Conservation (phyloP, 2,113 vertebrate species). For the Vulpes lagopus region DNA sequence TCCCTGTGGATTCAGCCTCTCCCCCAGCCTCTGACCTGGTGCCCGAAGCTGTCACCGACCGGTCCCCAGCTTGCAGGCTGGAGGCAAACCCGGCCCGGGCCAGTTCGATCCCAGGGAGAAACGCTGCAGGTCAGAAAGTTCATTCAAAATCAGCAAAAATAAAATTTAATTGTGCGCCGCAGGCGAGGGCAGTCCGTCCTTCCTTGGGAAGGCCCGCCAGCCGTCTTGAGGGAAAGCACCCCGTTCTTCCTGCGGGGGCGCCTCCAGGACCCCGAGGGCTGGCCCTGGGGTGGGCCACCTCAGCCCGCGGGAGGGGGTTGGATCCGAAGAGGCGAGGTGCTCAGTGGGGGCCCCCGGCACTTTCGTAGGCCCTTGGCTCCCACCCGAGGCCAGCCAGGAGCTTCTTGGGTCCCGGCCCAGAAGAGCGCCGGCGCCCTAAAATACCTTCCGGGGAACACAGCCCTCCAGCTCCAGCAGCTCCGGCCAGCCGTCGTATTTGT, state of each 20-base stretch:
- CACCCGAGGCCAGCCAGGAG: neutral
- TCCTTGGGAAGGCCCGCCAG: rapidly evolving
- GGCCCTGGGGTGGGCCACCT: rapidly evolving
- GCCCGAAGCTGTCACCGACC: neutral
- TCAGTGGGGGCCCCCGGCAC: neutral
- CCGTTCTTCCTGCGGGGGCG: neutral
- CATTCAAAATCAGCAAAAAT: conserved; percentile 34
- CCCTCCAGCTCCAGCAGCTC: conserved; percentile 90
- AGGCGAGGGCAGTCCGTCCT: neutral
- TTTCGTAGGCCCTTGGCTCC: neutral
- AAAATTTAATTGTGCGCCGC: conserved; percentile 72
- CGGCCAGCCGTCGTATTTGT: conserved; percentile 93
- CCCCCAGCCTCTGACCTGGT: neutral
- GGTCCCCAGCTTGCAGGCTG: neutral
- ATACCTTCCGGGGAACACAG: conserved; percentile 88
- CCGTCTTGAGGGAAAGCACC: neutral
- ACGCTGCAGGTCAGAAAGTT: neutral
- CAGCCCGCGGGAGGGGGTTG: neutral
- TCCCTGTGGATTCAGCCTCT: neutral
- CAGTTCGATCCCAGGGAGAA: neutral
- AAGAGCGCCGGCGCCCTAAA: conserved; percentile 54
- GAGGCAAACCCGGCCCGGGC: neutral
- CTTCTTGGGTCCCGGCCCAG: neutral
- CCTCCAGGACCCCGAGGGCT: rapidly evolving
- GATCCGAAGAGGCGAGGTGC: rapidly evolving